Evolutionary conservation across 92 coral and sea anemone genomes (phyloP), one percentile per base, ranked within the genome.

Genomic region (Paragorgia papillata): DNA sequence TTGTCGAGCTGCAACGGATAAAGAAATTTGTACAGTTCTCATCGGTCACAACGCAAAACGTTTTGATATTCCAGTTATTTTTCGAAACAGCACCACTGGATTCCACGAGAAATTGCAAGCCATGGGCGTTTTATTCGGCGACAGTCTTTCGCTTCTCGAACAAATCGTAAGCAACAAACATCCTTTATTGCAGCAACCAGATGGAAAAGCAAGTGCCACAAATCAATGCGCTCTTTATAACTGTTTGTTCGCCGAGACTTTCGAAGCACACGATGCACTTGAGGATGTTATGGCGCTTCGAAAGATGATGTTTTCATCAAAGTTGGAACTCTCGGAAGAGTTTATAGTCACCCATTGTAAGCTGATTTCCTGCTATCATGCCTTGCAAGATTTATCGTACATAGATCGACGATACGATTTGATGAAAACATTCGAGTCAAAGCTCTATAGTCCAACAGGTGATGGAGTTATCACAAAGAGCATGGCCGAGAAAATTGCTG

Each of bases 381-480:
- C 86, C n/a, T 81, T 48, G 41, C 69, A 82, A 28, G 92, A 85
- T 71, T 64, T 84, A 63, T 74, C 78, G 58, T 89, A 85, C 74
- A 85, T 84, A 21, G 93, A 85, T 43, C 85, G 65, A 25, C 83
- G 90, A 39, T 69, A 89, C 59, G 81, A 75, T 44, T 73, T 82
- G 0, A 49, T 88, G 40, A 86, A 88, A 79, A 58, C 92, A 17
- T 88, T 88, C 43, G 66, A 60, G 51, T 84, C 67, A 24, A 88
- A 62, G 49, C 86, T 56, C 53, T 88, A 40, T 51, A 7, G 48
- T 29, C 58, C 76, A 51, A 54, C 0, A 8, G 48, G 27, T 20
- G 73, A 74, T 62, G 80, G 79, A 41, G 57, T 76, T 5, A 37
- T 87, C 0, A 73, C 63, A 20, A 61, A 74, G 63, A 61, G 58